These are phyloP conservation scores for Sycophaga agraensis DNA, from an alignment of 1,140 invertebrate species.

Conservation along the genomic window DNA sequence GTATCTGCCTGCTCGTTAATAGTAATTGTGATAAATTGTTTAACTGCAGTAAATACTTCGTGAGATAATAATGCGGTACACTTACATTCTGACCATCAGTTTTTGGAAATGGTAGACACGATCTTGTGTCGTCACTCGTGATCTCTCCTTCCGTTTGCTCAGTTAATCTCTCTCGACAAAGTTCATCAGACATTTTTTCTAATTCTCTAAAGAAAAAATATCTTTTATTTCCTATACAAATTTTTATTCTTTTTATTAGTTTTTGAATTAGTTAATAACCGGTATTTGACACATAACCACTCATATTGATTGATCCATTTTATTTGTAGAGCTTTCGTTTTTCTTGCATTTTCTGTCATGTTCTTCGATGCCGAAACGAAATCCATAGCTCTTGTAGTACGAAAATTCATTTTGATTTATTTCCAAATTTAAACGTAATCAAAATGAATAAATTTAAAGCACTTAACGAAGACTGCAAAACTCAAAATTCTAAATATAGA, in stretches of 20 bases:
- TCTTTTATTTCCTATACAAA: background rate
- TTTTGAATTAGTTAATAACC: constrained; percentile 32
- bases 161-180: constrained; percentile 29
- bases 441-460: too few relatives aligned
- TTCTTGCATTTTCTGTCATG: constrained; percentile 30
- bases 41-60: too few relatives aligned
- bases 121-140: constrained; percentile 29
- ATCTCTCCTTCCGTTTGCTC: background rate
- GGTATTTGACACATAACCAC: constrained; percentile 38
- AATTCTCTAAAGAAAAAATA: constrained; percentile 29
- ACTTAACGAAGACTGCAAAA: too few relatives aligned
- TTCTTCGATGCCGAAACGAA: constrained; percentile 33
- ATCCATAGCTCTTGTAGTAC: constrained; percentile 32
- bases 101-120: constrained; percentile 34
- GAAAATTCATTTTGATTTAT: constrained; percentile 40
- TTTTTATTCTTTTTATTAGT: background rate
- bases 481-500: too few relatives aligned
- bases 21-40: too few relatives aligned
- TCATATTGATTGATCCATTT: constrained; percentile 38
- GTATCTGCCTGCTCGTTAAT: too few relatives aligned
- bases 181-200: constrained; percentile 25
- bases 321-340: constrained; percentile 29
- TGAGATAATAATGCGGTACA: too few relatives aligned
- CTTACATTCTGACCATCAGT: constrained; percentile 35
- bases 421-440: too few relatives aligned